phyloP scores from a whole-genome alignment of 2,888 invertebrate genomes.

The Platycnemis pennipes region DNA sequence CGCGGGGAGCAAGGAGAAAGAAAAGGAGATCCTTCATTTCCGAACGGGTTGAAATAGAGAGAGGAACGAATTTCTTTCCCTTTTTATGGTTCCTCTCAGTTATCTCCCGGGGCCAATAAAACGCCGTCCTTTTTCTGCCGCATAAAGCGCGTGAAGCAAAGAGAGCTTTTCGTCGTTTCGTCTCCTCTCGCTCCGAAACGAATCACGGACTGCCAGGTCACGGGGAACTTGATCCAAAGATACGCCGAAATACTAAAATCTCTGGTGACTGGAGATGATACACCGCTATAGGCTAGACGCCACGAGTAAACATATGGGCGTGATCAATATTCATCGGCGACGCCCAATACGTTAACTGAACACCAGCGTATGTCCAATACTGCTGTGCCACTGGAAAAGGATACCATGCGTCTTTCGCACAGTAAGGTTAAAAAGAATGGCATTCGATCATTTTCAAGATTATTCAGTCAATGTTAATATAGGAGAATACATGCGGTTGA shows the following conservation, averaged over 20 bases:
- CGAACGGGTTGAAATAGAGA: background rate
- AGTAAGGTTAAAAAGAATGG: too few species aligned
- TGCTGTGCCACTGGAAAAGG: too few species aligned
- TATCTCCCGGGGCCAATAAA: background rate
- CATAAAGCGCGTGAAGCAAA: background rate
- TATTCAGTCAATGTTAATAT: too few species aligned
- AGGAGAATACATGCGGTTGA: too few species aligned
- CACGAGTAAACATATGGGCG: background rate
- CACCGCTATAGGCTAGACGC: background rate
- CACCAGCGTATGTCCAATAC: too few species aligned
- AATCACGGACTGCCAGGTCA: background rate
- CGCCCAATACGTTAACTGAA: too few species aligned
- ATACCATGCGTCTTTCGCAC: too few species aligned
- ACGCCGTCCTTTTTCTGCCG: background rate
- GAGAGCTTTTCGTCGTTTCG: background rate
- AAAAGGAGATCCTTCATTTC: background rate
- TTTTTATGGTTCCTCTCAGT: background rate
- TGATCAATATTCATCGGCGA: background rate
- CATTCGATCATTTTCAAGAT: too few species aligned
- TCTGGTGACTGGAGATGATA: background rate
- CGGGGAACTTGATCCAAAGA: background rate
- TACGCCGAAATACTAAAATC: background rate
- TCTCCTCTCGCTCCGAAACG: background rate
- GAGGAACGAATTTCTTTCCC: background rate
- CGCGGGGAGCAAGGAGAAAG: background rate